Conservation (phyloP, 92 coral and sea anemone species). For the Epizoanthus scotinus region DNA sequence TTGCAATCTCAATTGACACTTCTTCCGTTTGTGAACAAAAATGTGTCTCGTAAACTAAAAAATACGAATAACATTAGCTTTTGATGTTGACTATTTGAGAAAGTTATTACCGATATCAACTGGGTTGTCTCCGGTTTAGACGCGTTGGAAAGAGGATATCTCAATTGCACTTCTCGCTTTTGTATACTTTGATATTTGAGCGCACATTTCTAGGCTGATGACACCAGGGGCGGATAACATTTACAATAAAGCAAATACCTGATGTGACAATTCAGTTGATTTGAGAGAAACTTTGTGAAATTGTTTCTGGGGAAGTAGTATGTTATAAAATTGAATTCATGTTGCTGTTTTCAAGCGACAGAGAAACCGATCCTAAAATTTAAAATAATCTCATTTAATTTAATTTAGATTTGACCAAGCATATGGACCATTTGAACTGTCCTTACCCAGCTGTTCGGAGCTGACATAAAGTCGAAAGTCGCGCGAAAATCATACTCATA, state of each 20-base stretch:
- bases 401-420: too few species aligned
- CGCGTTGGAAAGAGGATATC: background rate
- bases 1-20: background rate
- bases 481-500: too few species aligned
- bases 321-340: background rate
- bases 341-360: background rate
- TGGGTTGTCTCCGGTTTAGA: slow-evolving; percentile 6
- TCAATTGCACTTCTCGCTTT: background rate
- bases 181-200: background rate
- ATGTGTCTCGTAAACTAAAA: background rate
- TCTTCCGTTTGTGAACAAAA: background rate
- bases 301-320: background rate
- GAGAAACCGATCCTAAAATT: too few species aligned
- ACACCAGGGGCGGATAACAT: background rate
- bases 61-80: background rate
- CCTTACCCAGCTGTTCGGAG: too few species aligned
- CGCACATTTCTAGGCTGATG: background rate
- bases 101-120: background rate
- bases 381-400: too few species aligned
- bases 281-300: background rate
- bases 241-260: background rate
- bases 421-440: too few species aligned
- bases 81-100: background rate
- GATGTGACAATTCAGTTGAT: background rate
- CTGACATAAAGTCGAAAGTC: too few species aligned